Evolutionary conservation across 2,888 invertebrate genomes (phyloP).

Genomic region (Scaptomyza tumidula): DNA sequence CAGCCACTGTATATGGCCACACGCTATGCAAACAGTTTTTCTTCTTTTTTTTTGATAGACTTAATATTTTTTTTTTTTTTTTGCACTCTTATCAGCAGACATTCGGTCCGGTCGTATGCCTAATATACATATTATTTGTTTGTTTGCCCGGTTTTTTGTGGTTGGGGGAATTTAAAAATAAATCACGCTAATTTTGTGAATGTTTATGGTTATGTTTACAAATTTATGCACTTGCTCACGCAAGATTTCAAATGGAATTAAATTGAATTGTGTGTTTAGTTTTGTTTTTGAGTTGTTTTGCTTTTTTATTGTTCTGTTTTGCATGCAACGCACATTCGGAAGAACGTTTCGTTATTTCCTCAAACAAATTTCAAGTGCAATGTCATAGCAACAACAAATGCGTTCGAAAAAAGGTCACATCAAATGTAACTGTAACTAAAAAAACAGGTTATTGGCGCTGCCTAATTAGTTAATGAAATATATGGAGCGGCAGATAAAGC

Average conservation of each 20-base stretch:
- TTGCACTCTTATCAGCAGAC: slow-evolving; percentile 34
- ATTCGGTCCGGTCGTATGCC: slow-evolving; percentile 42
- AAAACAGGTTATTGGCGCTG: background rate
- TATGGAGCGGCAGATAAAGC: background rate
- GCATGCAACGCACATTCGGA: slow-evolving; percentile 28
- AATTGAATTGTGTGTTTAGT: background rate
- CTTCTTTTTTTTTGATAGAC: slow-evolving; percentile 12
- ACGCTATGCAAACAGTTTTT: slow-evolving; percentile 23
- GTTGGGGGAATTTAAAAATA: slow-evolving; percentile 54
- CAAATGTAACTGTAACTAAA: background rate
- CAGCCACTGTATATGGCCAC: background rate
- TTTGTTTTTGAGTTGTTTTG: background rate
- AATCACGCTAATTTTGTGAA: slow-evolving; percentile 56
- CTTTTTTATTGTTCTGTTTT: slow-evolving; percentile 26
- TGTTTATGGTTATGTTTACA: slow-evolving; percentile 60
- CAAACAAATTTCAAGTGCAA: slow-evolving; percentile 69
- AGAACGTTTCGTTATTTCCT: slow-evolving; percentile 38
- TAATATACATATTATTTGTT: slow-evolving; percentile 33
- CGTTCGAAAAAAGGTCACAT: slow-evolving; percentile 35
- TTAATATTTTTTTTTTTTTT: background rate
- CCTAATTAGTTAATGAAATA: slow-evolving; percentile 15
- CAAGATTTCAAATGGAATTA: slow-evolving; percentile 9
- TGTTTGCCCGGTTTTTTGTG: background rate
- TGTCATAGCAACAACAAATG: slow-evolving; percentile 48
- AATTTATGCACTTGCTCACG: slow-evolving; percentile 62